Percentiles rank a stretch among this genome's conserved stretches.
These are phyloP conservation scores for Centropus bengalensis DNA, from an alignment of 2,113 vertebrate species.

Conservation along the genomic window DNA sequence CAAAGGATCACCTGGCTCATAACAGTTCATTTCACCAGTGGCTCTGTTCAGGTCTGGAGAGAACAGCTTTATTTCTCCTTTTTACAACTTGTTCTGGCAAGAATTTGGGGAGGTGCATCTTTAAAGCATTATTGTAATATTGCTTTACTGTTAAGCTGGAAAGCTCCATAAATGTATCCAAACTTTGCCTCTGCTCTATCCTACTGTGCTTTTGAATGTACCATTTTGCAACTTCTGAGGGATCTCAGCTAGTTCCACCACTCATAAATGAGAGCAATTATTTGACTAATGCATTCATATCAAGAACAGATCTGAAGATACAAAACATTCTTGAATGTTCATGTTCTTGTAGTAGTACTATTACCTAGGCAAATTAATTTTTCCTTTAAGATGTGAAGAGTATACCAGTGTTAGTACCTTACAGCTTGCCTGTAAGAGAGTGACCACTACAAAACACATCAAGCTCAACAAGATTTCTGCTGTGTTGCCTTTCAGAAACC, in stretches of 20 bases:
- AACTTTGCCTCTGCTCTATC: not conserved
- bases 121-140: not conserved
- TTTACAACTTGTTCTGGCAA: not conserved
- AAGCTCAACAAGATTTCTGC: not conserved
- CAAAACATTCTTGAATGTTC: not conserved
- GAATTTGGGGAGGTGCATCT: not conserved
- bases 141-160: not conserved
- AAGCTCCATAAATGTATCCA: fast-evolving
- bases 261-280: not conserved
- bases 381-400: not conserved
- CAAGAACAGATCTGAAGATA: not conserved
- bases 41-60: not conserved
- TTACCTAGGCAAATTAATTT: not conserved
- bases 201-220: not conserved
- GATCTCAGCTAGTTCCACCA: not conserved
- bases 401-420: not conserved
- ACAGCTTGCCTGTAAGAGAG: not conserved
- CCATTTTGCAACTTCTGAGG: not conserved
- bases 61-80: not conserved
- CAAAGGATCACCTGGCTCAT: not conserved
- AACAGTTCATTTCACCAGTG: not conserved
- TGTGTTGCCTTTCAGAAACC: not conserved
- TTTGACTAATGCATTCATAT: not conserved
- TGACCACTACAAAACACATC: not conserved
- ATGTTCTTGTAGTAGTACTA: not conserved